These are phyloP conservation scores for Silurus meridionalis DNA, from an alignment of 2,113 vertebrate species.

Conservation along the genomic window DNA sequence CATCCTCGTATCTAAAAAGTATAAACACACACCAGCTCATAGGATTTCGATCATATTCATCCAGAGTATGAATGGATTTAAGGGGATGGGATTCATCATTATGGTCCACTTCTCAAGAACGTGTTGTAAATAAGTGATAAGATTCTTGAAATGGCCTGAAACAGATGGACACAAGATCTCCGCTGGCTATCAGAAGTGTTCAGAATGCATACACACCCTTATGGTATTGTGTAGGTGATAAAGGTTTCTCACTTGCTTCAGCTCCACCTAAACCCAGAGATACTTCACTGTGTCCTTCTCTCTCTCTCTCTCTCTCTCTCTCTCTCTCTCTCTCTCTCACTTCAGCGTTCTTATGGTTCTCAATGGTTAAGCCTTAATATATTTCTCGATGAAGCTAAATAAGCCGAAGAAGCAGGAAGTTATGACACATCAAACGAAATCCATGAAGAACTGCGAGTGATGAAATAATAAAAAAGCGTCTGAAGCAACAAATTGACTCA, in stretches of 20 bases:
- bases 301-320: too few relatives aligned
- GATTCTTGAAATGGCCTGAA: neutral
- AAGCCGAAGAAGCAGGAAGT: slow-evolving; percentile 64
- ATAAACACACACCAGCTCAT: neutral
- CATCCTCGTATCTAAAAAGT: neutral
- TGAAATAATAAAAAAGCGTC: slow-evolving; percentile 7
- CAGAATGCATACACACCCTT: neutral
- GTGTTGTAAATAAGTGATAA: neutral
- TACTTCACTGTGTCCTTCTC: neutral
- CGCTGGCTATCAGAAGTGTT: neutral
- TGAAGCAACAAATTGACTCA: slow-evolving; percentile 70
- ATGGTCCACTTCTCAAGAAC: neutral
- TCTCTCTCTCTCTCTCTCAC: neutral
- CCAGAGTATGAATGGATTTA: neutral
- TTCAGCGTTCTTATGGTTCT: neutral
- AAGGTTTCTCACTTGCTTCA: neutral
- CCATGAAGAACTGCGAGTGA: slow-evolving; percentile 55
- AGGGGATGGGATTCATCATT: neutral
- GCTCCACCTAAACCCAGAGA: neutral
- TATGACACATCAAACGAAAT: slow-evolving; percentile 71
- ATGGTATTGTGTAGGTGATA: neutral
- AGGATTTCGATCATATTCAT: neutral
- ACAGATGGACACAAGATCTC: neutral
- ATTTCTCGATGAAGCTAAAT: neutral
- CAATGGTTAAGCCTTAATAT: neutral